These are phyloP conservation scores for Heliconius hewitsoni DNA, from an alignment of 1,140 invertebrate genomes.

Conservation along the genomic window DNA sequence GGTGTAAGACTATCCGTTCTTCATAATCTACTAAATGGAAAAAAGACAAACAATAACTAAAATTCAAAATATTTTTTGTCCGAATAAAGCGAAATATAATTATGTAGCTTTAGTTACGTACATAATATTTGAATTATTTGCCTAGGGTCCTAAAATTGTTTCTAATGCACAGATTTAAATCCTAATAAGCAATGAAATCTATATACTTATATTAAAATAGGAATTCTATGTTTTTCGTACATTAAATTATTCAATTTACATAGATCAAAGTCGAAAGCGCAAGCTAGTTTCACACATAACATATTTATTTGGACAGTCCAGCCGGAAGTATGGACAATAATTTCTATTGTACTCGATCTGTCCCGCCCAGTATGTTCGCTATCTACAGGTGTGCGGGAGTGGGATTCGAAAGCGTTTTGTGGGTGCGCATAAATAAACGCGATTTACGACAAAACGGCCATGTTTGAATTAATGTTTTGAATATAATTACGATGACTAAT, in stretches of 20 bases:
- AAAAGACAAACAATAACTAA: no score
- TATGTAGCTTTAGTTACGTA: no score
- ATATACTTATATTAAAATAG: no score
- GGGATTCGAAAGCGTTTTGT: slow-evolving; percentile 22
- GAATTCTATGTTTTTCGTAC: no score
- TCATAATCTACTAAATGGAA: no score
- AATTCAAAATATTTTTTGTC: no score
- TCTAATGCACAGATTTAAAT: no score
- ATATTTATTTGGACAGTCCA: slow-evolving; percentile 1
- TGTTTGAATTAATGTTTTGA: slow-evolving; percentile 13
- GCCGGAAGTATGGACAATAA: slow-evolving; percentile 5
- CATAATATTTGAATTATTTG: no score
- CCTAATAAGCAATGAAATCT: no score
- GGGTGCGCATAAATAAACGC: slow-evolving; percentile 11
- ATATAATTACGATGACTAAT: slow-evolving; percentile 2
- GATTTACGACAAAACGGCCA: slow-evolving; percentile 8
- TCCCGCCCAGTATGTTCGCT: slow-evolving; percentile 14
- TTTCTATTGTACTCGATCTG: slow-evolving; percentile 1
- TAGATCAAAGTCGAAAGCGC: not conserved
- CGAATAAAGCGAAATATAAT: no score
- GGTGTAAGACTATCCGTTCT: no score
- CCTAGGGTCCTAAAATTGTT: no score
- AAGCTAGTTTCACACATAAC: not conserved
- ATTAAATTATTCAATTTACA: not conserved
- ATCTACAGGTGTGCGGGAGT: slow-evolving; percentile 23